Evolutionary conservation across 2,797 vertebrate species (phyloP).

Genomic region (Notolabrus celidotus): DNA sequence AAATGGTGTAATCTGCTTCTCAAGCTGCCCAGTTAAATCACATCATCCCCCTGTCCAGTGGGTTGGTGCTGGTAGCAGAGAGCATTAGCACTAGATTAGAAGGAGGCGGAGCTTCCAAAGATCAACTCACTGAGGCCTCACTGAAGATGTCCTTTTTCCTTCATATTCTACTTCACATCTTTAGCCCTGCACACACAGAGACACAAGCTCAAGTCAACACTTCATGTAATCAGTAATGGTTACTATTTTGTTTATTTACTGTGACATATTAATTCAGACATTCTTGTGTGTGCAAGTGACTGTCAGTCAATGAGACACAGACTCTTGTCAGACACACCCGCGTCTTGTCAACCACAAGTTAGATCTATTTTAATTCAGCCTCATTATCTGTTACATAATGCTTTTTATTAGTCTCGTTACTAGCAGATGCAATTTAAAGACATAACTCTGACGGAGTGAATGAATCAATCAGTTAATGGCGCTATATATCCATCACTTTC

Average conservation of each 20-base stretch:
- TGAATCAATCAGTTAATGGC: not conserved
- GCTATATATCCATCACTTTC: conserved; percentile 29
- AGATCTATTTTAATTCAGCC: not conserved
- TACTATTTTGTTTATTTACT: conserved; percentile 8
- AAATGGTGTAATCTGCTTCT: conserved; percentile 54
- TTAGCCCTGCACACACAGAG: not conserved
- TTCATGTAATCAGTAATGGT: not conserved
- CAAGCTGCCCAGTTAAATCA: conserved; percentile 54
- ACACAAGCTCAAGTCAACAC: not conserved
- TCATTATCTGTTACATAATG: not conserved
- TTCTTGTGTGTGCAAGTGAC: conserved; percentile 40
- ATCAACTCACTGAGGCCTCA: conserved; percentile 27
- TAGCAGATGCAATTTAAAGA: not conserved
- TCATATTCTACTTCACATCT: not conserved
- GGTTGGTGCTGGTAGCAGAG: conserved; percentile 29
- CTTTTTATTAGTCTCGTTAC: not conserved
- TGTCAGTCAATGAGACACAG: conserved; percentile 14
- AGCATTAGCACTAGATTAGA: conserved; percentile 60
- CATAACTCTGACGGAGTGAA: conserved; percentile 1
- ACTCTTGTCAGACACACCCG: conserved; percentile 24
- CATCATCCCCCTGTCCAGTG: conserved; percentile 44
- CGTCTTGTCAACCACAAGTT: not conserved
- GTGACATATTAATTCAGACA: not conserved
- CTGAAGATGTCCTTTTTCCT: not conserved
- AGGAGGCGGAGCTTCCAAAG: conserved; percentile 37